Evolutionary conservation across 2,113 vertebrate genomes (phyloP).

Genomic region (Ameiurus melas): DNA sequence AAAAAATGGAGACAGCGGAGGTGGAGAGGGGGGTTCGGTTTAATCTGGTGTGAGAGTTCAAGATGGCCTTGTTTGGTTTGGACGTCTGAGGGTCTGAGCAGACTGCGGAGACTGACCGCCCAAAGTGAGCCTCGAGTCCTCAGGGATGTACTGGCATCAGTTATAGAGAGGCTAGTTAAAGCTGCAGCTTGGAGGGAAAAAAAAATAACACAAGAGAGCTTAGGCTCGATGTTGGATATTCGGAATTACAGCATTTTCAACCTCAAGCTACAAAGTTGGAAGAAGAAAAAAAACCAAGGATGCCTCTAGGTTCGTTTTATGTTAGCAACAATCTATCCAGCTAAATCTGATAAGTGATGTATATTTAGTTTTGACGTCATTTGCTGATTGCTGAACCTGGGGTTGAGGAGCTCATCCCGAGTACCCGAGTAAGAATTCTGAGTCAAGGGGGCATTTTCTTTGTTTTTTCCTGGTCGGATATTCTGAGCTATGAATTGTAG

Average conservation of each 20-base stretch:
- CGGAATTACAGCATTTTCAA: not conserved
- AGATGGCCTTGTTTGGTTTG: conserved; percentile 63
- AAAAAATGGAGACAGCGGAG: conserved; percentile 42
- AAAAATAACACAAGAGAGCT: not conserved
- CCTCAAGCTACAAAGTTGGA: not conserved
- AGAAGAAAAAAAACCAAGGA: not conserved
- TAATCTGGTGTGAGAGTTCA: conserved; percentile 54
- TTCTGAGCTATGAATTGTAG: not conserved
- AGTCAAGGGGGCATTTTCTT: not conserved
- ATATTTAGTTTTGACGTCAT: too few relatives aligned
- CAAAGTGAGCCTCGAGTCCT: conserved; percentile 44
- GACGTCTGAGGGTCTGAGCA: conserved; percentile 34
- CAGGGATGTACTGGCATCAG: conserved; percentile 38
- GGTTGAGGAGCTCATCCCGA: not conserved
- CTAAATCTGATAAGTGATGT: not conserved
- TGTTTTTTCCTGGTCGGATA: not conserved
- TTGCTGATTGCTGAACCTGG: not conserved
- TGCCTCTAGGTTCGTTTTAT: not conserved
- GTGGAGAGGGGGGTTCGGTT: conserved; percentile 17
- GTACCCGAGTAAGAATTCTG: too few relatives aligned
- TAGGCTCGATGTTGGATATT: not conserved
- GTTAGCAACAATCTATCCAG: not conserved
- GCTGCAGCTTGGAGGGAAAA: conserved; percentile 32
- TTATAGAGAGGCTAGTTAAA: conserved; percentile 49
- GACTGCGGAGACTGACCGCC: conserved; percentile 45